Conservation (phyloP, 2,888 invertebrate species). For the Mycalesis mineus region DNA sequence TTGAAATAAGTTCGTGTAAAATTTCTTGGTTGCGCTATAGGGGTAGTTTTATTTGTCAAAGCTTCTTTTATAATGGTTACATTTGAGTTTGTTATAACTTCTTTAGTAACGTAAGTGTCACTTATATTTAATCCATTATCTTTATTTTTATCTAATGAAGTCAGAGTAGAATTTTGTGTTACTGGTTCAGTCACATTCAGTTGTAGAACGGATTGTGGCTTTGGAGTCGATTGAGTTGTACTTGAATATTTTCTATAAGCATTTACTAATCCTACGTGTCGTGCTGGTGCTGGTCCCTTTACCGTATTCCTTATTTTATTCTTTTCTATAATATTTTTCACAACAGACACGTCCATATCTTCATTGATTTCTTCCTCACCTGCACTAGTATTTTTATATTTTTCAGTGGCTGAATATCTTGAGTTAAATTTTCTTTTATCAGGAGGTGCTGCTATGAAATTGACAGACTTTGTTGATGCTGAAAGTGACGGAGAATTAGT, state of each 20-base stretch:
- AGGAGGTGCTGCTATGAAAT: constrained; percentile 59
- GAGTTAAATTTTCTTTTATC: constrained; percentile 70
- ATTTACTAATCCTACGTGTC: constrained; percentile 66
- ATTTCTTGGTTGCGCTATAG: constrained; percentile 49
- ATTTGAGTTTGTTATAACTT: constrained; percentile 24
- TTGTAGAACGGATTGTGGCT: constrained; percentile 48
- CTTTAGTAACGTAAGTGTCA: constrained; percentile 34
- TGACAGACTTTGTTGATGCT: constrained; percentile 71
- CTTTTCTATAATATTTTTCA: constrained; percentile 73
- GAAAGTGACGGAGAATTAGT: constrained; percentile 67
- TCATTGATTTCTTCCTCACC: constrained; percentile 78
- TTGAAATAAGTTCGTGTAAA: constrained; percentile 62
- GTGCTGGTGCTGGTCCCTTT: constrained; percentile 71
- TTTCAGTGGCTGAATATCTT: constrained; percentile 69
- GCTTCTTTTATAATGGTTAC: constrained; percentile 32
- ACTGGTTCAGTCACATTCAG: constrained; percentile 56
- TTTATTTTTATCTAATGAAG: constrained; percentile 42
- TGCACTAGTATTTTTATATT: constrained; percentile 68
- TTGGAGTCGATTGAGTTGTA: constrained; percentile 50
- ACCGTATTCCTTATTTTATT: constrained; percentile 74
- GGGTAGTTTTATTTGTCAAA: constrained; percentile 41
- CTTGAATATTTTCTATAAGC: constrained; percentile 66
- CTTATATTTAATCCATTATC: constrained; percentile 41
- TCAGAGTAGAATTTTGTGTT: constrained; percentile 45
- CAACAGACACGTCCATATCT: constrained; percentile 80